A percentile compares a stretch with the other conserved stretches of the same genome.
phyloP scores from a whole-genome alignment of 92 coral and sea anemone species.

The Epizoanthus scotinus region DNA sequence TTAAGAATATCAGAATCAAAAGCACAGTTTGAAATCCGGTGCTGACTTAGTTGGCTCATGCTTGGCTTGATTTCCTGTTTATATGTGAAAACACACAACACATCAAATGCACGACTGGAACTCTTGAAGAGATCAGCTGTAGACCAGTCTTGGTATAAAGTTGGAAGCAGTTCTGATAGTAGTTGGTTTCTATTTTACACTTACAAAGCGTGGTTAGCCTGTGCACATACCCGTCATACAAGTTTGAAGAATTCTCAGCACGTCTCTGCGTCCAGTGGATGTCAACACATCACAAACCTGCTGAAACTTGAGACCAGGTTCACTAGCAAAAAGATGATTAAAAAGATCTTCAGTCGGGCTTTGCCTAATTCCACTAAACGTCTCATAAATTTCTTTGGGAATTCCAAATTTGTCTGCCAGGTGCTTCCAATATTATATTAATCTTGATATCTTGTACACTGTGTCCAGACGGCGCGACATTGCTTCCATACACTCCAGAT shows the following conservation, averaged over 20 bases:
- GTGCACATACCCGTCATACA: neutral
- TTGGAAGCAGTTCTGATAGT: too few relatives aligned
- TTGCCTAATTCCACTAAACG: neutral
- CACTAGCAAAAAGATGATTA: neutral
- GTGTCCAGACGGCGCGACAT: constrained; percentile 5
- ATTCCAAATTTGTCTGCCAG: constrained; percentile 18
- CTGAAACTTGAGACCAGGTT: neutral
- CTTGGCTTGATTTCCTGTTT: too few relatives aligned
- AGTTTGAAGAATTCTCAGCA: neutral
- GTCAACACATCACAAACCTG: neutral
- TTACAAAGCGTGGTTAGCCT: too few relatives aligned
- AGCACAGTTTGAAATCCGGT: too few relatives aligned
- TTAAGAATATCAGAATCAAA: too few relatives aligned
- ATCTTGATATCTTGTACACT: constrained; percentile 11
- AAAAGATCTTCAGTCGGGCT: constrained; percentile 36
- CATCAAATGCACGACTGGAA: too few relatives aligned
- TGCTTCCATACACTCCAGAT: constrained; percentile 13
- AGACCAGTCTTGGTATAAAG: too few relatives aligned
- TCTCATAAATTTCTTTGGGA: constrained; percentile 11
- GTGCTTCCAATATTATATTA: constrained; percentile 28
- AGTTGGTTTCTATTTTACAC: too few relatives aligned
- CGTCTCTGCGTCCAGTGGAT: constrained; percentile 8
- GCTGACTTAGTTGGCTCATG: too few relatives aligned
- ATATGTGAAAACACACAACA: too few relatives aligned
- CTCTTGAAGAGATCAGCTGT: too few relatives aligned